Evolutionary conservation across 2,888 invertebrate species (phyloP).

Genomic region (Acrobasis suavella): DNA sequence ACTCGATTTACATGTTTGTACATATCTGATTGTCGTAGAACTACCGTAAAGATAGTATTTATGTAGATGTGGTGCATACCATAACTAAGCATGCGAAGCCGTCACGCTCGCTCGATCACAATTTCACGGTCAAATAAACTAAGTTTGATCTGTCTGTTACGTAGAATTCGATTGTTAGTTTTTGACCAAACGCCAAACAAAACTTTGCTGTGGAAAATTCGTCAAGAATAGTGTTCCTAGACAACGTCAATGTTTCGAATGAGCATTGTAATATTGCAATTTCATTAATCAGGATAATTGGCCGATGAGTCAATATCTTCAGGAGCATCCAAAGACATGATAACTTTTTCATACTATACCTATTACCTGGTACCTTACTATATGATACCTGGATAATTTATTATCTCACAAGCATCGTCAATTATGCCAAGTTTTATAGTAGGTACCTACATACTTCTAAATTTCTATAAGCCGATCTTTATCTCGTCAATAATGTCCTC

Average conservation of each 20-base stretch:
- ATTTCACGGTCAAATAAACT: constrained; percentile 75
- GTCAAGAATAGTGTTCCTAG: background rate
- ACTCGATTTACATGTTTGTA: background rate
- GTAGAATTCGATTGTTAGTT: constrained; percentile 53
- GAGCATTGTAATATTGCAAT: too few relatives aligned
- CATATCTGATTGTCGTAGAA: constrained; percentile 28
- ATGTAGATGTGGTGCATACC: constrained; percentile 48
- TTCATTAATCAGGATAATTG: too few relatives aligned
- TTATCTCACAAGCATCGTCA: too few relatives aligned
- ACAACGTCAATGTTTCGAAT: background rate
- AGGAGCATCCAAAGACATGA: too few relatives aligned
- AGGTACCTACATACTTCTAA: too few relatives aligned
- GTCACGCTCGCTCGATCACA: constrained; percentile 66
- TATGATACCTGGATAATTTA: too few relatives aligned
- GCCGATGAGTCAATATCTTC: too few relatives aligned
- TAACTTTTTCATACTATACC: too few relatives aligned
- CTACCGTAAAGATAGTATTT: constrained; percentile 32
- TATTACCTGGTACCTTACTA: too few relatives aligned
- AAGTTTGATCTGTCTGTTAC: constrained; percentile 68
- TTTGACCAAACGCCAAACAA: constrained; percentile 47
- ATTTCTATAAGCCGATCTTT: too few relatives aligned
- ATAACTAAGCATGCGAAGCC: constrained; percentile 55
- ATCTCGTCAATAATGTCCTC: too few relatives aligned
- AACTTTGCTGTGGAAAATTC: background rate
- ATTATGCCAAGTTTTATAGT: too few relatives aligned